These are phyloP conservation scores for Drosophila phalerata DNA, from an alignment of 2,888 invertebrate species.

Conservation along the genomic window DNA sequence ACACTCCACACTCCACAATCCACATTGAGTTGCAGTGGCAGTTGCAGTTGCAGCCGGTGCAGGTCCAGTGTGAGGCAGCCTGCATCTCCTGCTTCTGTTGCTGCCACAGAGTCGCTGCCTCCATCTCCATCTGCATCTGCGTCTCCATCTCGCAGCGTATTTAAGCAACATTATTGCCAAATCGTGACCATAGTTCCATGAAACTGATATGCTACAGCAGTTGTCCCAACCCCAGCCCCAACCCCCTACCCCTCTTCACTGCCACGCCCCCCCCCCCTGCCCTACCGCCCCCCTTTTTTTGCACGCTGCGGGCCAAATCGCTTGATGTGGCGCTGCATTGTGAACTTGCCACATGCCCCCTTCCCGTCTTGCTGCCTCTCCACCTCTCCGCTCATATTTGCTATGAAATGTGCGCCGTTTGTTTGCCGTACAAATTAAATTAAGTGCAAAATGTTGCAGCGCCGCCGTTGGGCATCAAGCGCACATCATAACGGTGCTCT, in stretches of 20 bases:
- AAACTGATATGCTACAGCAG: conserved; percentile 84
- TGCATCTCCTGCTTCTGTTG: conserved; percentile 4
- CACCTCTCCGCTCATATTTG: conserved; percentile 31
- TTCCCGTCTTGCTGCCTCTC: not conserved
- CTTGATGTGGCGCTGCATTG: conserved; percentile 70
- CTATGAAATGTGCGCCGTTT: conserved; percentile 46
- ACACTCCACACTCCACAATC: conserved; percentile 7
- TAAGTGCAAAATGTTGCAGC: conserved; percentile 76
- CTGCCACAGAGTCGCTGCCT: not conserved
- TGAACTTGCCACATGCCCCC: conserved; percentile 1
- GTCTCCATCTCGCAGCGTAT: conserved; percentile 62
- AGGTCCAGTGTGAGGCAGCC: conserved; percentile 41
- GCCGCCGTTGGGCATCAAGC: conserved; percentile 65
- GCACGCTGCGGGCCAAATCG: conserved; percentile 45
- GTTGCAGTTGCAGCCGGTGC: conserved; percentile 28
- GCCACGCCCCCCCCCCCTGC: too few species aligned
- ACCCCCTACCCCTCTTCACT: not conserved
- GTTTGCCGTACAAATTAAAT: conserved; percentile 80
- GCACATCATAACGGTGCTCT: conserved; percentile 71
- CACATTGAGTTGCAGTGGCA: conserved; percentile 8
- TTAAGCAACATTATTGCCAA: conserved; percentile 85
- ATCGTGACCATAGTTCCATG: conserved; percentile 86
- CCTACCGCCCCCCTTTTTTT: conserved; percentile 14
- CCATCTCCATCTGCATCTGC: not conserved
- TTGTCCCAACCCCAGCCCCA: conserved; percentile 33